phyloP scores from a whole-genome alignment of 2,888 invertebrate species.

The Diarsia mendica region DNA sequence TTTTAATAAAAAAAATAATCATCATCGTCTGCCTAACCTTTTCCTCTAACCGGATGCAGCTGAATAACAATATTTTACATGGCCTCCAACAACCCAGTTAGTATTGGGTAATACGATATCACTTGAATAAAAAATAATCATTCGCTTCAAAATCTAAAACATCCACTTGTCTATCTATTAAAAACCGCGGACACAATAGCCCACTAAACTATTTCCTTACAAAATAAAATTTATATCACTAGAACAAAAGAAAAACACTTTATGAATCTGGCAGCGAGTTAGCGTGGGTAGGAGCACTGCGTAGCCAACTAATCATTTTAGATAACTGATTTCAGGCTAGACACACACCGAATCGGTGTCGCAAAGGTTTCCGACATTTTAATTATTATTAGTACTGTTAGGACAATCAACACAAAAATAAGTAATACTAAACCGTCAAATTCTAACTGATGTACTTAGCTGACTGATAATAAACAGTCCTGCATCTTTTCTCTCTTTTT shows the following conservation, averaged over 20 bases:
- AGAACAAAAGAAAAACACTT: constrained; percentile 39
- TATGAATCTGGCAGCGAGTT: constrained; percentile 34
- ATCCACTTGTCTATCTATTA: neutral
- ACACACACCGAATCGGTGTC: neutral
- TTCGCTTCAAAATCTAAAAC: neutral
- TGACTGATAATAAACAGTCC: neutral
- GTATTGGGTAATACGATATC: too few relatives aligned
- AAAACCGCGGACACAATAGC: neutral
- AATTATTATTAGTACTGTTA: neutral
- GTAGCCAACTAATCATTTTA: constrained; percentile 48
- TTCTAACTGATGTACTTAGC: neutral
- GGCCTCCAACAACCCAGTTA: too few relatives aligned
- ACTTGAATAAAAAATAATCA: too few relatives aligned
- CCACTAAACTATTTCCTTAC: neutral
- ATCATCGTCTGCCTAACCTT: too few relatives aligned
- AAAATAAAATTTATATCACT: constrained; percentile 12
- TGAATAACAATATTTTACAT: too few relatives aligned
- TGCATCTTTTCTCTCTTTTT: neutral
- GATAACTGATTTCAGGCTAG: constrained; percentile 18
- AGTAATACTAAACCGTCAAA: too few relatives aligned
- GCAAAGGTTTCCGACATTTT: neutral
- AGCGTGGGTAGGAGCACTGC: neutral
- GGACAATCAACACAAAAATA: neutral
- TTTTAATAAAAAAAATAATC: too few relatives aligned
- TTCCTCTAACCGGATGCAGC: too few relatives aligned